Base-by-base conservation (phyloP, 2,113 vertebrate species). In the Rhinoptilus africanus region DNA sequence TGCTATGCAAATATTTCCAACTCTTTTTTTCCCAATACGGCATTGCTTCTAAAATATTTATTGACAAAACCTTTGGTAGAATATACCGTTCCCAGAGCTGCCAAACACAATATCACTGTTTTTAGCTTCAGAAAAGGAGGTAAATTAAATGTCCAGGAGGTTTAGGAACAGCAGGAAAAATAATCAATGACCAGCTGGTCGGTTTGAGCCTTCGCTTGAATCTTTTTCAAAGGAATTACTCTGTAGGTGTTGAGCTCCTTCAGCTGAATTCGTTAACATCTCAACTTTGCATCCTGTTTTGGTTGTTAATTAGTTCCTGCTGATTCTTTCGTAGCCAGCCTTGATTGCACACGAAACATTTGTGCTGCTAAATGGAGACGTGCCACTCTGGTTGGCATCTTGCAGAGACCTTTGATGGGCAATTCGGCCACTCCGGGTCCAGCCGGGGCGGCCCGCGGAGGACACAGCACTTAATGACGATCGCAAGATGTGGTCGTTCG, bases 401-500 rank as follows among this genome's bases (percentile, higher is more conserved):
- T 41, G 47, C 68, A 71, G 34, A 10, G 16, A 8, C 10, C 47
- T 51, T n/a, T 9, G 4, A 0, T 5, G 84, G 73, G 69, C 67
- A 12, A 1, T n/a, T 45, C 43, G 2, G 0, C 19, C 22, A 1
- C 8, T 21, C 3, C 4, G 10, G 71, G 7, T 20, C 14, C 60
- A 41, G 3, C 14, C 63, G 32, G 77, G 43, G 22, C 12, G 43
- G 53, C 23, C 3, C 14, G 2, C 22, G 3, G 15, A 21, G 41
- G 78, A 11, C 8, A 21, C 43, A 6, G 5, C 34, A 5, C 1
- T 32, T 15, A 3, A 4, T 6, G 35, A 4, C 1, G 0, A 4
- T 9, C 14, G 43, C 27, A 11, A 45, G 56, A 6, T 2, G 2
- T 1, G 6, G 0, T 9, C 2, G 0, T 27, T 10, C 3, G 14